These are phyloP conservation scores for Coccyzus lansbergi DNA, from an alignment of 2,797 vertebrate species.

Conservation along the genomic window DNA sequence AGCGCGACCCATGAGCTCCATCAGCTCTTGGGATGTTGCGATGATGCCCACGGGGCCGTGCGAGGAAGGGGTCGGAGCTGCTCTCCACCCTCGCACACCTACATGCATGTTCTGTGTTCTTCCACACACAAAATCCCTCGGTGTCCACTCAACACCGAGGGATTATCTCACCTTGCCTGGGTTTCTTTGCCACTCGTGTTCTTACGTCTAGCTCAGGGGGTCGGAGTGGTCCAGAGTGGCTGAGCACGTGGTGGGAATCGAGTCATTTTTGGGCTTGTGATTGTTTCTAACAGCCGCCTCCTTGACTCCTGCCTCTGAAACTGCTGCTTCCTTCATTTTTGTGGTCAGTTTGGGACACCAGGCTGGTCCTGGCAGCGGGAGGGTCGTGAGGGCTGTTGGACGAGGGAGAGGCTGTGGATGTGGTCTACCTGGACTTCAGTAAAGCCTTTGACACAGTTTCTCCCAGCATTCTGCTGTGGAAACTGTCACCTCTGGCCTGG, in stretches of 20 bases:
- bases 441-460: no score
- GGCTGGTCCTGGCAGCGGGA: neutral
- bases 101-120: rapidly evolving
- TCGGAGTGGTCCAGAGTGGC: neutral
- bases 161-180: neutral
- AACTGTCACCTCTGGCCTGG: no score
- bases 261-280: neutral
- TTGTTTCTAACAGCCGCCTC: neutral
- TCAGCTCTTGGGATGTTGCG: neutral
- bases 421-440: no score
- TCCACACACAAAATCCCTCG: rapidly evolving
- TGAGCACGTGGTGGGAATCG: neutral
- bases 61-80: neutral
- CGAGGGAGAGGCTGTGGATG: no score
- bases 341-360: neutral
- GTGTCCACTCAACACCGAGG: neutral
- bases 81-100: neutral
- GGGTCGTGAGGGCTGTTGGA: neutral
- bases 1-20: rapidly evolving
- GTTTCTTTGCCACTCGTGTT: neutral
- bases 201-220: rapidly evolving
- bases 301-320: neutral
- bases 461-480: no score
- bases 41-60: neutral
- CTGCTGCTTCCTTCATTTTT: neutral